Base-by-base conservation (phyloP, 2,888 invertebrate species). In the Polietes domitor region DNA sequence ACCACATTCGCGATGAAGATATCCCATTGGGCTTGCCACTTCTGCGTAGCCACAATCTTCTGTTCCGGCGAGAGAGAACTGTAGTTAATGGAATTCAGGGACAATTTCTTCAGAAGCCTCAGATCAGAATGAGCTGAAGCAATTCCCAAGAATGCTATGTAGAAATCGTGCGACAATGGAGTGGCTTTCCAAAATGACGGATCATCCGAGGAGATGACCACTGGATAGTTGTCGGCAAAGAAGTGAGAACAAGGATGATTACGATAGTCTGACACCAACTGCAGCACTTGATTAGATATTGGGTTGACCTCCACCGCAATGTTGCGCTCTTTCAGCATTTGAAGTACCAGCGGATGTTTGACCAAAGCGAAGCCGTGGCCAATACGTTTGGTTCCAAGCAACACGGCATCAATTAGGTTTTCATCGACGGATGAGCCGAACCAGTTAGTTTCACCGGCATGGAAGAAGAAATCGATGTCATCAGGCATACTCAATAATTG, bases 381-480 rank as follows among this genome's bases (percentile, higher is more conserved):
- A 79, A 97, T 94, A 61, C 97, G 93, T 87, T 95, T 95, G 0
- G 96, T 93, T 71, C 96, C 96, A 61, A 97, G 91, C 43, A 97
- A 90, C 43, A 97, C 92, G 0, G 97, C 97, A 88, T 97, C 97
- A 17, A 96, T 91, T 3, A 97, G 91, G 90, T 97, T 97, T 79
- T 95, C 94, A 89, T 97, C 97, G 0, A 94, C 94, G 0, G 91
- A 86, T 17, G 93, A 92, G 19, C 94, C 96, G 88, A 93, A 94
- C 96, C 96, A 96, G 89, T 96, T 94, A 0, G 97, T 96, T 92
- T 97, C 97, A 0, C 96, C 97, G 0, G 97, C 96, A 89, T 97
- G 97, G 88, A 97, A 96, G 89, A 95, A 96, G 88, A 94, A 96
- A 70, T 94, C 93, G 0, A 96, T 92, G 26, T 89, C 86, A 0